These are phyloP conservation scores for Phylloscopus trochilus DNA, from an alignment of 2,113 vertebrate species.

Conservation along the genomic window DNA sequence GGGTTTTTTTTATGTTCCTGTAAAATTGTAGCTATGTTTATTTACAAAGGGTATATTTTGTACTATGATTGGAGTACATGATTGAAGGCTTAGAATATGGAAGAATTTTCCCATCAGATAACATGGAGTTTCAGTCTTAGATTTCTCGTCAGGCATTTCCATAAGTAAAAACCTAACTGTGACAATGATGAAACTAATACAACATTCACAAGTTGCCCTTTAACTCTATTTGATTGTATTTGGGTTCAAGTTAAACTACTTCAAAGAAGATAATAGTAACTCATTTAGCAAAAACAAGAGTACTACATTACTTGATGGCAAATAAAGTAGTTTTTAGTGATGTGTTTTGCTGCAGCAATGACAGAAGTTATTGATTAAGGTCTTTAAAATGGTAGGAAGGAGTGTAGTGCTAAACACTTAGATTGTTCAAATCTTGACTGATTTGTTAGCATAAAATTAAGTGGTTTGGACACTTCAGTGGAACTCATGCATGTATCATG, in stretches of 20 bases:
- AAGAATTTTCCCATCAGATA: neutral
- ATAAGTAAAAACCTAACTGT: neutral
- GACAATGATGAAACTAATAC: neutral
- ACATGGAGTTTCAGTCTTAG: neutral
- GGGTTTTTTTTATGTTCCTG: neutral
- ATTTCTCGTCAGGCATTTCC: neutral
- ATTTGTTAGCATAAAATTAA: neutral
- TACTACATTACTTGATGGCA: neutral
- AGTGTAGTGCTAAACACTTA: neutral
- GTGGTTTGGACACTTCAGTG: neutral
- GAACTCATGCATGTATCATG: neutral
- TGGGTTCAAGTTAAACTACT: neutral
- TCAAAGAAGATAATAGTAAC: neutral
- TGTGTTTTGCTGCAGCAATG: neutral
- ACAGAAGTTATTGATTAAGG: neutral
- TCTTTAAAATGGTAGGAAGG: neutral
- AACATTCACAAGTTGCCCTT: neutral
- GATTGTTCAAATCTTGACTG: neutral
- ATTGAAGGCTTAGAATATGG: neutral
- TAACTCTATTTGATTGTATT: neutral
- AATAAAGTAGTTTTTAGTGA: neutral
- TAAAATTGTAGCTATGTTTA: neutral
- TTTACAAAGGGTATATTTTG: conserved; percentile 4
- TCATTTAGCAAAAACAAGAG: neutral
- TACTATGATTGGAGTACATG: neutral